Conservation (phyloP, 2,888 invertebrate species). For the Phalera bucephala region DNA sequence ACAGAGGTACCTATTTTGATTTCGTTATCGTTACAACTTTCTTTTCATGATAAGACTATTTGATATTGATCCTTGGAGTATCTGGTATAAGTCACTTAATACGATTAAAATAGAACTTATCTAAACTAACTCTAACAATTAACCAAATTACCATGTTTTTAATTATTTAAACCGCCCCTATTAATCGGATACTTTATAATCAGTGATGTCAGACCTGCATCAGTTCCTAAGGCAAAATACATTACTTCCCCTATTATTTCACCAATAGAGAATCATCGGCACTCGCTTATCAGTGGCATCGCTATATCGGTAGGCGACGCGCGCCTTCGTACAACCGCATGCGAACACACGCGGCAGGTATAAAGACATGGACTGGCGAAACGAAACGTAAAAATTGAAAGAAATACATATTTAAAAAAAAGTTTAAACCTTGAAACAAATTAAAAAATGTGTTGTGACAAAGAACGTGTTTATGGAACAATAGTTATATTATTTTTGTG, state of each 20-base stretch:
- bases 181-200: too few species aligned
- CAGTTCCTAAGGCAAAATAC: too few species aligned
- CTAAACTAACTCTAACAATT: too few species aligned
- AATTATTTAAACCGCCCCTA: too few species aligned
- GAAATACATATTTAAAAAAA: not conserved
- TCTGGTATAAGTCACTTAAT: too few species aligned
- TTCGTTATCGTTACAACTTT: too few species aligned
- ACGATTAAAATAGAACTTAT: too few species aligned
- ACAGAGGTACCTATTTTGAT: too few species aligned
- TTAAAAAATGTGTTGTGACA: constrained; percentile 30
- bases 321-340: constrained; percentile 16
- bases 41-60: too few species aligned
- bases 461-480: constrained; percentile 5
- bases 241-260: not conserved
- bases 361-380: not conserved
- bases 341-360: constrained; percentile 5
- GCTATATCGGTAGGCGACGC: constrained; percentile 19
- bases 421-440: not conserved
- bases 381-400: constrained; percentile 1
- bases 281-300: constrained; percentile 19
- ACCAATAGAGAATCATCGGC: constrained; percentile 6
- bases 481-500: constrained; percentile 20
- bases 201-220: too few species aligned
- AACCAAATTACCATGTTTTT: too few species aligned
- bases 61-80: too few species aligned